These are phyloP conservation scores for Ancistrus triradiatus DNA, from an alignment of 2,113 vertebrate genomes.

Conservation along the genomic window DNA sequence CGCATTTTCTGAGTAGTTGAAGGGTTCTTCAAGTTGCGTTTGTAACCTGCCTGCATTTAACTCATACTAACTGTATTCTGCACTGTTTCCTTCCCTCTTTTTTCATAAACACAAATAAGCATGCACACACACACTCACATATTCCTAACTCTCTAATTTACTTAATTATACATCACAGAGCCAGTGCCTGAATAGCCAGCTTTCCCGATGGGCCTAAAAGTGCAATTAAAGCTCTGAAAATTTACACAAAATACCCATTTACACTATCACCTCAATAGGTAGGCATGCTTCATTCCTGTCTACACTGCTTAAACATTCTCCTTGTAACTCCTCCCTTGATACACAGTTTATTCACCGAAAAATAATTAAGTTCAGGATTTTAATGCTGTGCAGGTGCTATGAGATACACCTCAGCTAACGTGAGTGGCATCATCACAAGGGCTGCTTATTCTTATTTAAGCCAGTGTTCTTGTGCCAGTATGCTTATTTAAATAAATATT, in stretches of 20 bases:
- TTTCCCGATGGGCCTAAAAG: conserved; percentile 8
- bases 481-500: too few species aligned
- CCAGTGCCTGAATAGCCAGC: conserved; percentile 18
- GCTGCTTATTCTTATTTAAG: too few species aligned
- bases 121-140: not conserved
- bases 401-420: conserved; percentile 1
- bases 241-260: conserved; percentile 33
- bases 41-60: too few species aligned
- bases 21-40: too few species aligned
- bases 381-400: conserved; percentile 38
- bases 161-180: not conserved
- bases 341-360: conserved; percentile 46
- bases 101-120: too few species aligned
- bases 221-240: conserved; percentile 31
- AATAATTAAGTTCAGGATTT: conserved; percentile 41
- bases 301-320: conserved; percentile 35
- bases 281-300: conserved; percentile 21
- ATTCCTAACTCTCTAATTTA: not conserved
- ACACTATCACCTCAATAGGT: conserved; percentile 8
- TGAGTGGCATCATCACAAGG: too few species aligned
- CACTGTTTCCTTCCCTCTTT: too few species aligned
- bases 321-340: conserved; percentile 39
- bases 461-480: not conserved
- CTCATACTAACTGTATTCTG: too few species aligned
- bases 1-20: too few species aligned